Conservation (phyloP, 2,113 vertebrate genomes). For the Labeo rohita region DNA sequence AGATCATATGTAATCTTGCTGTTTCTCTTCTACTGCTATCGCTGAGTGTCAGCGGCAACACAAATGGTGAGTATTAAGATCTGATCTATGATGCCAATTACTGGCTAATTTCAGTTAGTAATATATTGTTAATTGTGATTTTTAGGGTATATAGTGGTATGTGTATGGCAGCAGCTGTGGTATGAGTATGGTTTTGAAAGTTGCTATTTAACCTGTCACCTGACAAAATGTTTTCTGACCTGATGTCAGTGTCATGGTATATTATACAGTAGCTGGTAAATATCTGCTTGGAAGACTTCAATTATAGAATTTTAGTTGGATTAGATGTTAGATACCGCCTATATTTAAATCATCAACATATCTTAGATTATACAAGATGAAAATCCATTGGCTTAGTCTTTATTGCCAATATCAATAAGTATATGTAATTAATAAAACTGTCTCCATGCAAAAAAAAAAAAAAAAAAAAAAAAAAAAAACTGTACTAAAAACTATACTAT, state of each 20-base stretch:
- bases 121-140: not conserved
- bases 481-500: not conserved
- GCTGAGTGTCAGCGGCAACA: not conserved
- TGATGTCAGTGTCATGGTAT: not conserved
- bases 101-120: not conserved
- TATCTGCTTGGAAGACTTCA: not conserved
- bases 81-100: not conserved
- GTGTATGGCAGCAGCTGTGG: not conserved
- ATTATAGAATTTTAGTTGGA: not conserved
- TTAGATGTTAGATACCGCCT: not conserved
- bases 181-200: not conserved
- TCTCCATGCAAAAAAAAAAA: not conserved
- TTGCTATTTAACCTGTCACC: not conserved
- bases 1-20: slow-evolving; percentile 1
- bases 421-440: not conserved
- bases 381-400: not conserved
- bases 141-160: not conserved
- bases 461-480: no score
- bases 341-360: not conserved
- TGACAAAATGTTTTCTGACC: not conserved
- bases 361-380: not conserved
- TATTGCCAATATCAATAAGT: not conserved
- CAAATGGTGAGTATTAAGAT: slow-evolving; percentile 22
- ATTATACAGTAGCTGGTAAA: not conserved
- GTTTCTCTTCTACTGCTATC: slow-evolving; percentile 24